phyloP scores from a whole-genome alignment of 2,797 vertebrate species.

The Onychomys arenicola region DNA sequence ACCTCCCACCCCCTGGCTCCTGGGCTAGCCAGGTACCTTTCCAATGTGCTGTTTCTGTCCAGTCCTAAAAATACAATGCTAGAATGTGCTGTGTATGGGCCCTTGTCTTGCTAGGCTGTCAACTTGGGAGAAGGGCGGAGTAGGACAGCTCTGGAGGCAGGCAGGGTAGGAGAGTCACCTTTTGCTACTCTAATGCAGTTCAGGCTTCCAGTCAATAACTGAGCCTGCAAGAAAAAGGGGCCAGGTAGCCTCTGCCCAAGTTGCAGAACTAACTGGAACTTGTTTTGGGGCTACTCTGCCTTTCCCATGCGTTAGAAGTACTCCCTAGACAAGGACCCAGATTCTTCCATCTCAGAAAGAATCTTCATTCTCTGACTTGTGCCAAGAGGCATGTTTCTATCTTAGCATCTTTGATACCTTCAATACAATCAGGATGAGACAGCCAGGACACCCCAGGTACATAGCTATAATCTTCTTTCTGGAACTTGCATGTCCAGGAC shows the following conservation, averaged over 20 bases:
- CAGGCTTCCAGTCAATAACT: not conserved
- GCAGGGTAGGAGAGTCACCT: not conserved
- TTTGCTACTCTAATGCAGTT: not conserved
- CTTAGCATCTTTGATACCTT: not conserved
- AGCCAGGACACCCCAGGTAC: not conserved
- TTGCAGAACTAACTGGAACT: not conserved
- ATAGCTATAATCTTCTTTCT: not conserved
- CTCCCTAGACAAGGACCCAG: not conserved
- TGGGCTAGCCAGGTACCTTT: not conserved
- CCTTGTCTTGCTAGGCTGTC: not conserved
- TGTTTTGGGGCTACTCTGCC: not conserved
- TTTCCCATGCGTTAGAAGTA: not conserved
- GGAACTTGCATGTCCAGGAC: not conserved
- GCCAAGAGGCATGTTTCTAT: not conserved
- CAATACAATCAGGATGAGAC: not conserved
- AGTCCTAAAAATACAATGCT: not conserved
- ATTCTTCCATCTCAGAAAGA: not conserved
- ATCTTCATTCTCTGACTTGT: not conserved
- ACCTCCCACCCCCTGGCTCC: not conserved
- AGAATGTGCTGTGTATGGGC: not conserved
- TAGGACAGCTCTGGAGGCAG: not conserved
- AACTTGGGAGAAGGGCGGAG: not conserved
- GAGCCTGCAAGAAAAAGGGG: not conserved
- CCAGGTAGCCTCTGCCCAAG: not conserved
- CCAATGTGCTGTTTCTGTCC: not conserved